Conservation (phyloP, 2,797 vertebrate species). For the Acrossocheilus wenchowensis region DNA sequence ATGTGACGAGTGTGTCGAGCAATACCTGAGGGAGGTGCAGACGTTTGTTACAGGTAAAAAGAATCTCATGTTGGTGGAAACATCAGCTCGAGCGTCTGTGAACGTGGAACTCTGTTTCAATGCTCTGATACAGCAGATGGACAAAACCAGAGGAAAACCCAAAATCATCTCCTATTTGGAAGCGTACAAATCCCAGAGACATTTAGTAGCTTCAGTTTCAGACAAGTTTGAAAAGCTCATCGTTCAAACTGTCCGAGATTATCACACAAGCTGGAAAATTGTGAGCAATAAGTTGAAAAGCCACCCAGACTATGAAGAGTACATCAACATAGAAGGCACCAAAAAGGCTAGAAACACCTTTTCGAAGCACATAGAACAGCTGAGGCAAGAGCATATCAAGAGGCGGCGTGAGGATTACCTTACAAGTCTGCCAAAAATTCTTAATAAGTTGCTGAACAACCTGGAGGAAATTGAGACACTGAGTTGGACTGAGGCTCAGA, state of each 20-base stretch:
- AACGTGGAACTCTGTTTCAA: constrained; percentile 96
- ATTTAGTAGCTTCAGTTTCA: constrained; percentile 88
- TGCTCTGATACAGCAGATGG: constrained; percentile 94
- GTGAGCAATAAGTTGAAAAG: constrained; percentile 93
- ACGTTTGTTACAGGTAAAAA: constrained; percentile 96
- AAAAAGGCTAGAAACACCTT: constrained; percentile 93
- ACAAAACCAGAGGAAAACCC: constrained; percentile 95
- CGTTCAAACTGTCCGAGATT: constrained; percentile 91
- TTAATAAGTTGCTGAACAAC: constrained; percentile 92
- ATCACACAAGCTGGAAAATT: constrained; percentile 95
- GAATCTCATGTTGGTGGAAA: constrained; percentile 93
- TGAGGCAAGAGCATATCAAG: constrained; percentile 97
- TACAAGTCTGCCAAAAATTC: constrained; percentile 92
- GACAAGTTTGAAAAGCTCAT: constrained; percentile 95
- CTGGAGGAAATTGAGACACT: constrained; percentile 95
- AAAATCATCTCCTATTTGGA: constrained; percentile 97
- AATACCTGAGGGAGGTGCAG: constrained; percentile 96
- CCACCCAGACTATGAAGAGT: constrained; percentile 94
- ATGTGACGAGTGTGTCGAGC: constrained; percentile 96
- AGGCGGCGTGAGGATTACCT: constrained; percentile 95
- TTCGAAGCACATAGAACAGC: constrained; percentile 94
- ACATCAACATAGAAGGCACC: constrained; percentile 94
- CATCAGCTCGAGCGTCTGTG: constrained; percentile 89
- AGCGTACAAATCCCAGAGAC: constrained; percentile 93
- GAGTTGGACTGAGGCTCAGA: constrained; percentile 92